These are phyloP conservation scores for Theristicus caerulescens DNA, from an alignment of 2,113 vertebrate species.

Conservation along the genomic window DNA sequence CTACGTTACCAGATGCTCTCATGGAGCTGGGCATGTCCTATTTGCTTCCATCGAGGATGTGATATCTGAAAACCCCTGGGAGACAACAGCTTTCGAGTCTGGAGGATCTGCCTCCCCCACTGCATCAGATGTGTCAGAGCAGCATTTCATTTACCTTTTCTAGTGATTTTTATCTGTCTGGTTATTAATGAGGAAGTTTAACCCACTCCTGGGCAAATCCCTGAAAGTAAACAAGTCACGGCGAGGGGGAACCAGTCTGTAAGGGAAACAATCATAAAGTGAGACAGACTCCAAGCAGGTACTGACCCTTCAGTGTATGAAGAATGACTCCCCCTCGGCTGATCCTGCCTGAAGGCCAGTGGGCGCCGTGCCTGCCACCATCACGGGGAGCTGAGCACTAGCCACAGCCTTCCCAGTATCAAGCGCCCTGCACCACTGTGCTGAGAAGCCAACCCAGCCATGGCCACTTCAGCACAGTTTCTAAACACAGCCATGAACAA, in stretches of 20 bases:
- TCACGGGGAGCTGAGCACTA: background rate
- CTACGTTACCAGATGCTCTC: background rate
- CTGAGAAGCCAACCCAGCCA: background rate
- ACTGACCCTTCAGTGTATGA: background rate
- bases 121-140: slow-evolving; percentile 55
- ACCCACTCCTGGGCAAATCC: background rate
- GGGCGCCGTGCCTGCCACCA: background rate
- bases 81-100: slow-evolving; percentile 1
- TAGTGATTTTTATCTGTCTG: slow-evolving; percentile 36
- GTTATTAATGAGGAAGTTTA: slow-evolving; percentile 54
- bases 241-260: background rate
- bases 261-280: background rate
- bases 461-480: background rate
- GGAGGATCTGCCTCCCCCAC: slow-evolving; percentile 12
- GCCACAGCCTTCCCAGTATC: background rate
- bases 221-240: background rate
- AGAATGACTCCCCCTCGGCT: background rate
- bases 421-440: background rate
- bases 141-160: slow-evolving; percentile 47
- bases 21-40: background rate
- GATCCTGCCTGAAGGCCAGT: background rate
- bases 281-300: background rate
- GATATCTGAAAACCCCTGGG: slow-evolving; percentile 41
- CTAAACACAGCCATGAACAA: background rate
- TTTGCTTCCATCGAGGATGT: background rate